Percentiles rank a stretch among this genome's conserved stretches.
Evolutionary conservation across 2,888 invertebrate species (phyloP).

Genomic region (Achlya flavicornis): DNA sequence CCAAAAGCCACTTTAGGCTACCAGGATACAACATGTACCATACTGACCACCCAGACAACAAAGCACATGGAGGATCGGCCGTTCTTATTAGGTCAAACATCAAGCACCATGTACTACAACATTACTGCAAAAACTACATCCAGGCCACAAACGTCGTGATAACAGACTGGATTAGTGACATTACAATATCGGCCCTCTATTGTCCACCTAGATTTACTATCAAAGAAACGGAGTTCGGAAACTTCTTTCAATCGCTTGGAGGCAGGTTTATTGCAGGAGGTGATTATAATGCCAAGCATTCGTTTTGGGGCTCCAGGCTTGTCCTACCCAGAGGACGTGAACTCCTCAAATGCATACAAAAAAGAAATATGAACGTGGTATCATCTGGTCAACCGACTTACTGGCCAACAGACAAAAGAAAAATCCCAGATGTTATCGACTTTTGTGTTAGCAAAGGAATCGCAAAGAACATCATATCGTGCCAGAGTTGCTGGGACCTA

Average conservation of each 20-base stretch:
- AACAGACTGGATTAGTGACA: slow-evolving; percentile 5
- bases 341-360: slow-evolving; percentile 17
- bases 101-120: slow-evolving; percentile 17
- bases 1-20: too few relatives aligned
- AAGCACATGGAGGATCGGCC: slow-evolving; percentile 13
- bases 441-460: slow-evolving; percentile 25
- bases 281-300: not conserved
- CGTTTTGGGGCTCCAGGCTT: slow-evolving; percentile 18
- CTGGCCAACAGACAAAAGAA: slow-evolving; percentile 20
- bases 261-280: not conserved
- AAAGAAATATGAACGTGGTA: slow-evolving; percentile 11
- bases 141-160: slow-evolving; percentile 25
- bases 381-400: slow-evolving; percentile 28
- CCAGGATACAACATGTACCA: too few relatives aligned
- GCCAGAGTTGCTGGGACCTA: slow-evolving; percentile 24
- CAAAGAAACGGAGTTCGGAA: not conserved
- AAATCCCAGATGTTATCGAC: slow-evolving; percentile 25
- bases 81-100: slow-evolving; percentile 24
- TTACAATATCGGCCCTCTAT: slow-evolving; percentile 21
- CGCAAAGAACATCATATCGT: slow-evolving; percentile 19
- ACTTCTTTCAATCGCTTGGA: slow-evolving; percentile 1
- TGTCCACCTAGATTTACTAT: slow-evolving; percentile 16
- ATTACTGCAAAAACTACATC: slow-evolving; percentile 20
- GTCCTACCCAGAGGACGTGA: slow-evolving; percentile 17
- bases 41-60: slow-evolving; percentile 17